These are phyloP conservation scores for Torymus texanus DNA, from an alignment of 2,888 invertebrate genomes.

Conservation along the genomic window DNA sequence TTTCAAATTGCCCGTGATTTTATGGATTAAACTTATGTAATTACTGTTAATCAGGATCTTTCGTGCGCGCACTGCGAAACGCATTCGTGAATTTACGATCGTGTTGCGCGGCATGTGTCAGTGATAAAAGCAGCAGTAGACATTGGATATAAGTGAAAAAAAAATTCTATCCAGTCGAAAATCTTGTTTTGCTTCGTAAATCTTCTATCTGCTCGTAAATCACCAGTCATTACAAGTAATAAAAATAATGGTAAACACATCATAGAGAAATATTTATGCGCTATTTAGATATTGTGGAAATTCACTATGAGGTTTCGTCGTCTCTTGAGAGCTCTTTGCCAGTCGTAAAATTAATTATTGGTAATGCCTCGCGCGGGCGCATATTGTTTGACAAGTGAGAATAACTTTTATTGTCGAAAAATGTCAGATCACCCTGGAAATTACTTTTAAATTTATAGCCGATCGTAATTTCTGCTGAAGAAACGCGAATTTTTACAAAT, in stretches of 20 bases:
- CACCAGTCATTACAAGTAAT: slow-evolving; percentile 28
- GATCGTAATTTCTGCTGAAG: not conserved
- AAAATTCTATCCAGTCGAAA: slow-evolving; percentile 17
- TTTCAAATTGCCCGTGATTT: not conserved
- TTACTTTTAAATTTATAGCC: slow-evolving; percentile 10
- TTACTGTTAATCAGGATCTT: slow-evolving; percentile 19
- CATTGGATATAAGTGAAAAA: slow-evolving; percentile 9
- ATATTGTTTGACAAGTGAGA: slow-evolving; percentile 7
- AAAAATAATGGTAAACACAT: slow-evolving; percentile 43
- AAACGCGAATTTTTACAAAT: too few species aligned
- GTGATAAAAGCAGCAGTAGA: slow-evolving; percentile 33
- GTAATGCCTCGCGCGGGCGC: not conserved
- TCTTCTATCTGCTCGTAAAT: slow-evolving; percentile 29
- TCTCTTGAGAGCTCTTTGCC: slow-evolving; percentile 5
- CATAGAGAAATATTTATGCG: slow-evolving; percentile 9
- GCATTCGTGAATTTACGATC: slow-evolving; percentile 20
- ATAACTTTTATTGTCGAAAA: slow-evolving; percentile 1
- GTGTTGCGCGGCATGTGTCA: slow-evolving; percentile 1
- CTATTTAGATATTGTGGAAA: slow-evolving; percentile 28
- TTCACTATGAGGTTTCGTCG: slow-evolving; percentile 9
- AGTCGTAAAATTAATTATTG: slow-evolving; percentile 33
- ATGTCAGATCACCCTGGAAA: slow-evolving; percentile 10
- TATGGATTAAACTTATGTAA: not conserved
- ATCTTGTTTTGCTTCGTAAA: slow-evolving; percentile 33
- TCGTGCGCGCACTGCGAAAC: not conserved